phyloP scores from a whole-genome alignment of 2,113 vertebrate genomes.

The Glareola pratincola region DNA sequence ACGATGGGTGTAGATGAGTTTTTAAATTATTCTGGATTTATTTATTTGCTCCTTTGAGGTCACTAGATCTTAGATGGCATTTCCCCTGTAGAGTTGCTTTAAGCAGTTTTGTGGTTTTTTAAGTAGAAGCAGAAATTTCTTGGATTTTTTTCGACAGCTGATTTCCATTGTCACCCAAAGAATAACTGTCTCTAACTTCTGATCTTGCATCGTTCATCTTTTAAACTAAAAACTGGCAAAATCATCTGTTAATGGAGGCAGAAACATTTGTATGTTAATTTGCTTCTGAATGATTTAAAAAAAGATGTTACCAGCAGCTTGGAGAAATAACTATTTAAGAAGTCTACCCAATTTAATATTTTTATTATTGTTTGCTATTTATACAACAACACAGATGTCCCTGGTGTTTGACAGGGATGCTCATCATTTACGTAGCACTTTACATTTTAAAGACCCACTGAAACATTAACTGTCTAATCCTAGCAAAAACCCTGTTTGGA shows the following conservation, averaged over 20 bases:
- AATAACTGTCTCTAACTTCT: not conserved
- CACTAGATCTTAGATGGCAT: not conserved
- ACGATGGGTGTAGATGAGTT: not conserved
- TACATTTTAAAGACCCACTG: not conserved
- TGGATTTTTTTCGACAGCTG: not conserved
- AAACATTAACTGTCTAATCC: not conserved
- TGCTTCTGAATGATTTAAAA: not conserved
- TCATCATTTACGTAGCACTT: not conserved
- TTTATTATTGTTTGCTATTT: slow-evolving; percentile 5
- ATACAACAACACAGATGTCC: not conserved
- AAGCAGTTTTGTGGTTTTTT: not conserved
- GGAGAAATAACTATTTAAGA: not conserved
- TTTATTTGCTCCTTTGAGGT: not conserved
- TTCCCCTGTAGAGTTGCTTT: not conserved
- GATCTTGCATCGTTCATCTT: not conserved
- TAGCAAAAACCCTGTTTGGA: not conserved
- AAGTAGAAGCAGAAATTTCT: not conserved
- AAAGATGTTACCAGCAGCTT: not conserved
- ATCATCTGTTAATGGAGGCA: not conserved
- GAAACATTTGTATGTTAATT: not conserved
- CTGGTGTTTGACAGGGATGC: not conserved
- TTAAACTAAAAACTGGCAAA: slow-evolving; percentile 1
- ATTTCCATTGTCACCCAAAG: not conserved
- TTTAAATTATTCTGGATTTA: not conserved
- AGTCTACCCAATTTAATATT: not conserved